These are phyloP conservation scores for Onchidella celtica DNA, from an alignment of 2,888 invertebrate genomes.

Conservation along the genomic window DNA sequence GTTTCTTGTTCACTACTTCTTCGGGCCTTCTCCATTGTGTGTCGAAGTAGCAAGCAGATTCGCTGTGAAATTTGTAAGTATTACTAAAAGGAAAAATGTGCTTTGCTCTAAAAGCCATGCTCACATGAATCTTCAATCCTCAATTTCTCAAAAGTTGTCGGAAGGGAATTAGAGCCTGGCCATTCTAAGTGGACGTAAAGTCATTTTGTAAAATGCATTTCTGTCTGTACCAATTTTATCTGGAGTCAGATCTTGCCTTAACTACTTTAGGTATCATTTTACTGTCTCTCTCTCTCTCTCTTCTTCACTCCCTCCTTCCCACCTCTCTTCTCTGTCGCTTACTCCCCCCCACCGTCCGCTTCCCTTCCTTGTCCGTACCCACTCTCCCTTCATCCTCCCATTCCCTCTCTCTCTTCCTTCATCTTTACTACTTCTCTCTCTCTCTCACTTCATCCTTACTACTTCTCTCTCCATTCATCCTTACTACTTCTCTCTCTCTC, in stretches of 20 bases:
- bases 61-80: no score
- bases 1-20: no score
- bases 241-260: neutral
- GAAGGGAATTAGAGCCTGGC: no score
- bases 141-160: no score
- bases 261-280: neutral
- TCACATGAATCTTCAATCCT: no score
- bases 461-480: neutral
- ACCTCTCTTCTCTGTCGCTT: neutral
- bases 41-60: no score
- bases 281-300: slow-evolving; percentile 10
- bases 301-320: neutral
- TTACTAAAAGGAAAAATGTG: no score
- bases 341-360: neutral
- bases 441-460: neutral
- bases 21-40: no score
- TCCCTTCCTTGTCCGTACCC: neutral
- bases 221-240: no score
- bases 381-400: neutral
- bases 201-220: no score
- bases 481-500: neutral
- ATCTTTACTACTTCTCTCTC: neutral
- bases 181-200: no score
- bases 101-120: no score
- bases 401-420: neutral